phyloP scores from a whole-genome alignment of 2,888 invertebrate genomes.

The Dryococelus australis region DNA sequence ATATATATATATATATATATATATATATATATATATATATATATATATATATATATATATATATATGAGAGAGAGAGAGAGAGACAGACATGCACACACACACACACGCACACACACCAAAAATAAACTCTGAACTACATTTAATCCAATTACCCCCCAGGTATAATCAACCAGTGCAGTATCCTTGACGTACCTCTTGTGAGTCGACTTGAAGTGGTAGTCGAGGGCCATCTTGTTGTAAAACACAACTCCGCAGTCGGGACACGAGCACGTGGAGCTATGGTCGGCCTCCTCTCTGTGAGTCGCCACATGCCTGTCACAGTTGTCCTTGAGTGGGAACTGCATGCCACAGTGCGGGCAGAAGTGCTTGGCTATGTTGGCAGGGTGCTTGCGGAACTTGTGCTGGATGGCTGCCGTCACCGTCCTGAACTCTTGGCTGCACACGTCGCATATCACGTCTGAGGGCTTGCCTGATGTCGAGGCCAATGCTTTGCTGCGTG shows the following conservation, averaged over 20 bases:
- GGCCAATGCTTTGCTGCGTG: not conserved
- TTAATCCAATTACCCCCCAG: not conserved
- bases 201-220: constrained; percentile 64
- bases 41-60: no score
- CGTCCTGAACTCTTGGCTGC: constrained; percentile 54
- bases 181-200: constrained; percentile 56
- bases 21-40: no score
- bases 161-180: constrained; percentile 17
- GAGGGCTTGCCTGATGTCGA: constrained; percentile 44
- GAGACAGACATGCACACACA: no score
- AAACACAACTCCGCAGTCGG: constrained; percentile 66
- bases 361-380: constrained; percentile 69
- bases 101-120: no score
- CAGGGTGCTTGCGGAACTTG: constrained; percentile 71
- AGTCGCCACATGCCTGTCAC: constrained; percentile 64
- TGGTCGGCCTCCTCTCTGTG: constrained; percentile 56
- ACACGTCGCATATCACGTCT: constrained; percentile 66
- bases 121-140: no score
- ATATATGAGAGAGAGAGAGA: no score
- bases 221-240: constrained; percentile 64
- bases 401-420: constrained; percentile 68
- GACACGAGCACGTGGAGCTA: constrained; percentile 57
- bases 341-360: constrained; percentile 74
- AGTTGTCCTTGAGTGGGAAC: constrained; percentile 68
- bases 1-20: no score